Base-by-base conservation (phyloP, 2,797 vertebrate genomes). In the Sebastes hopkinsi region DNA sequence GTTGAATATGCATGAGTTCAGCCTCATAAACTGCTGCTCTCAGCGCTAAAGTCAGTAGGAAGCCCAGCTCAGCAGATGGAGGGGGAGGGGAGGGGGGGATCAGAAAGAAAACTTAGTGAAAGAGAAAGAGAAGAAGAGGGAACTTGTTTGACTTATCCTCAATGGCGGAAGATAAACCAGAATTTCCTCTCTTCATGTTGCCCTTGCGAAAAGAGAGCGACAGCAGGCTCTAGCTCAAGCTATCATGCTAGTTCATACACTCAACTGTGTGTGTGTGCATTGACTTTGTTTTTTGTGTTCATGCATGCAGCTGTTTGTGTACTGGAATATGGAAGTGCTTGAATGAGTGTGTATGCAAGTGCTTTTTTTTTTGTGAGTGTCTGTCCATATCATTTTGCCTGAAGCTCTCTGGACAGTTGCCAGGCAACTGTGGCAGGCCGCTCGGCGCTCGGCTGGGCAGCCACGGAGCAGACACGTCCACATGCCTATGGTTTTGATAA, bases 1-100 rank as follows among this genome's bases (percentile, higher is more conserved):
- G 86, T 94, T 95, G 95, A 95, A 96, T 96, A 95, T 95, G 89
- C 93, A 95, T 96, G 92, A 95, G 88, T 88, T 87, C 89, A 82
- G 84, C 86, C 80, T 90, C 83, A 72, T 88, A 93, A 94, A 95
- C 90, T 93, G 93, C 95, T 93, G 90, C 86, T 91, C 91, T 96
- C 94, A 95, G 95, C 93, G 76, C 85, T 92, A 94, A 95, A 93
- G 93, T 94, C 93, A 87, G 88, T 82, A 95, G 91, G 95, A 94
- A 92, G 89, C 89, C 88, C 88, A 92, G 77, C 92, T 95, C 94
- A 93, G 93, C 92, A 94, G 90, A 92, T 92, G 82, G 86, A 14
- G 18, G 70, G 27, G 74, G 34, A 50, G 62, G 42, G 62, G 66
- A 86, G 65, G 70, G 23, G 69, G 71, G 86, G 70, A 74, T 84